Conservation (phyloP, 2,797 vertebrate genomes). For the Alauda arvensis region DNA sequence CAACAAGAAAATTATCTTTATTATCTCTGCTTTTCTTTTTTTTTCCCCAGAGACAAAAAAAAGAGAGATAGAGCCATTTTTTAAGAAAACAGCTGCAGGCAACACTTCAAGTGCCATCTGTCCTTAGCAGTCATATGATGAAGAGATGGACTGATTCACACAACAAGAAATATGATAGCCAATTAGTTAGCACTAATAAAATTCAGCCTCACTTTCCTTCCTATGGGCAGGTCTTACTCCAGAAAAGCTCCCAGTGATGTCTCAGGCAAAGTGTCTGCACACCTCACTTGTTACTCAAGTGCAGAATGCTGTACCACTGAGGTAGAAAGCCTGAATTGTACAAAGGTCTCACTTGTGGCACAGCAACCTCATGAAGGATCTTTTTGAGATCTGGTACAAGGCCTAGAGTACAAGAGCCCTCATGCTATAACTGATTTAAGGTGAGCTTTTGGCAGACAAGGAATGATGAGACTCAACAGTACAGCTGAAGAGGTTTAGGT, state of each 20-base stretch:
- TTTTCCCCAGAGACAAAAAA: not conserved
- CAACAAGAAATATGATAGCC: slow-evolving; percentile 9
- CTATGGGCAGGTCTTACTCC: not conserved
- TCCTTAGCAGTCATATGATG: not conserved
- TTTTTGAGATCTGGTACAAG: not conserved
- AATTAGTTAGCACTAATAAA: slow-evolving; percentile 26
- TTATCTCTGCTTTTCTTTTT: not conserved
- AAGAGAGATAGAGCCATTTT: slow-evolving; percentile 43
- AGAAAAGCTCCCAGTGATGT: not conserved
- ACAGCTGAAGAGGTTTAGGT: not conserved
- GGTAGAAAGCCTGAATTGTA: not conserved
- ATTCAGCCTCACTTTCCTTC: not conserved
- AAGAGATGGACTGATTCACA: slow-evolving; percentile 23
- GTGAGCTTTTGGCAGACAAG: not conserved
- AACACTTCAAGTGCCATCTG: slow-evolving; percentile 53
- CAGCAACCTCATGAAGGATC: not conserved
- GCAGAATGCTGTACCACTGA: not conserved
- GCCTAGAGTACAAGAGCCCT: not conserved
- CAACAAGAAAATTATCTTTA: slow-evolving; percentile 7
- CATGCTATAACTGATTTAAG: not conserved
- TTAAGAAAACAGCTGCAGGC: slow-evolving; percentile 47
- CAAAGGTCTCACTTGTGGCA: not conserved
- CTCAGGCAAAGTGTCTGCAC: not conserved
- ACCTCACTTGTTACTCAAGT: not conserved
- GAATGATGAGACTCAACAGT: not conserved